phyloP scores from a whole-genome alignment of 2,888 invertebrate genomes.

The Cheilosia pagana region DNA sequence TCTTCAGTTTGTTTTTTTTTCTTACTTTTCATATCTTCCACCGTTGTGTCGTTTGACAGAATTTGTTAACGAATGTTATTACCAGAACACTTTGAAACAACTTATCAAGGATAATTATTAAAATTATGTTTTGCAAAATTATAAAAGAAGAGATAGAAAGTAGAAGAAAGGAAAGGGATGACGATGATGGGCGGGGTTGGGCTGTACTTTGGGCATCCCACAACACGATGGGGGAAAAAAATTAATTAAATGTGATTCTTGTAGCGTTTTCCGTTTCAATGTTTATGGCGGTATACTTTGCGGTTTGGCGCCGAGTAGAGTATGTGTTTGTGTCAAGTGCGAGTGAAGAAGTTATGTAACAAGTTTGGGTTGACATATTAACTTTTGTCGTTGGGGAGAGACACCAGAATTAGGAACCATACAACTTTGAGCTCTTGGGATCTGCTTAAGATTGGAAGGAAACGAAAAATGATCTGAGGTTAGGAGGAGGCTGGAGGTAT shows the following conservation, averaged over 20 bases:
- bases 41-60: conserved; percentile 68
- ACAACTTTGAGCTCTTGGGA: no score
- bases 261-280: conserved; percentile 34
- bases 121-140: conserved; percentile 65
- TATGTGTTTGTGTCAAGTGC: conserved; percentile 4
- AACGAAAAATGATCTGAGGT: no score
- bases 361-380: conserved; percentile 34
- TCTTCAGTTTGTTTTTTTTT: conserved; percentile 1
- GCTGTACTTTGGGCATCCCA: background rate
- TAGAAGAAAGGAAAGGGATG: conserved; percentile 1
- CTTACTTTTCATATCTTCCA: conserved; percentile 6
- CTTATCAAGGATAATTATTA: conserved; percentile 75
- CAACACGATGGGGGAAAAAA: conserved; percentile 33
- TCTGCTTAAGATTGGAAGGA: no score
- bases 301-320: background rate
- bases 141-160: conserved; percentile 13
- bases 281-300: conserved; percentile 2
- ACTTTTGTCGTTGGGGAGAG: background rate
- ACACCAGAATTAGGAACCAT: no score
- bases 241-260: conserved; percentile 61
- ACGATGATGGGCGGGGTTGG: conserved; percentile 23
- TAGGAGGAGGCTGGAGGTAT: no score
- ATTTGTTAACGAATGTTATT: conserved; percentile 75
- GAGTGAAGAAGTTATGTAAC: conserved; percentile 31
- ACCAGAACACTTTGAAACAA: conserved; percentile 75